Evolutionary conservation across 2,888 invertebrate genomes (phyloP).

Genomic region (Cryptus armator): DNA sequence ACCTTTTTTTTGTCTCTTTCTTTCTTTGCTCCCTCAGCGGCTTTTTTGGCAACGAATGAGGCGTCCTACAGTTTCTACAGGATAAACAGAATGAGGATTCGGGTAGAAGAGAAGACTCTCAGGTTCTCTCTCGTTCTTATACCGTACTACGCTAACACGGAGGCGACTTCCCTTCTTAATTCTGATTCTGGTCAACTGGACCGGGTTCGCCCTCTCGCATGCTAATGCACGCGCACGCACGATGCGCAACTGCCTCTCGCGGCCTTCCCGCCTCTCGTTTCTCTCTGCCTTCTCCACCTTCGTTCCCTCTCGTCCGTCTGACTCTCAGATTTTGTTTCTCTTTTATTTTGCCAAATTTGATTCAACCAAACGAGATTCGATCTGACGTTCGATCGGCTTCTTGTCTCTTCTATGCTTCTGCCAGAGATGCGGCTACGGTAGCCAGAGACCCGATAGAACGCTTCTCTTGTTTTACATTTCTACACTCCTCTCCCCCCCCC

Average conservation of each 20-base stretch:
- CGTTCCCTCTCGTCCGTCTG: conserved; percentile 9
- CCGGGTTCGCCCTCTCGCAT: conserved; percentile 78
- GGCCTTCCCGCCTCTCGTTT: conserved; percentile 70
- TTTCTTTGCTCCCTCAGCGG: conserved; percentile 40
- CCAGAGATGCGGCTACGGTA: conserved; percentile 15
- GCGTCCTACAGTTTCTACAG: conserved; percentile 57
- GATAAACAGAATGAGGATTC: conserved; percentile 40
- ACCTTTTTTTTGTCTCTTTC: conserved; percentile 76
- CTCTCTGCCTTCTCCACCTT: conserved; percentile 62
- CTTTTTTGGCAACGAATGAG: conserved; percentile 59
- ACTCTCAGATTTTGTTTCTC: conserved; percentile 57
- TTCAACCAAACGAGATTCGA: conserved; percentile 79
- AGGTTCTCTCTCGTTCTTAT: conserved; percentile 26
- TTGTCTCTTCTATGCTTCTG: conserved; percentile 72
- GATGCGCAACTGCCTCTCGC: conserved; percentile 83
- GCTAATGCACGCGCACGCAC: conserved; percentile 80
- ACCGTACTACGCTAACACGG: background rate
- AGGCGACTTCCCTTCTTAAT: conserved; percentile 42
- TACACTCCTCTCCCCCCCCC: background rate
- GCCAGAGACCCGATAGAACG: conserved; percentile 46
- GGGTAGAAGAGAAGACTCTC: background rate
- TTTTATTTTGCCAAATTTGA: conserved; percentile 75
- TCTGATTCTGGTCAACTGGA: conserved; percentile 62
- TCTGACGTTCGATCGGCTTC: conserved; percentile 82
- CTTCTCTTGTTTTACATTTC: conserved; percentile 13